Percentiles rank a stretch among this genome's conserved stretches.
Evolutionary conservation across 2,888 invertebrate species (phyloP).

Genomic region (Adineta ricciae): DNA sequence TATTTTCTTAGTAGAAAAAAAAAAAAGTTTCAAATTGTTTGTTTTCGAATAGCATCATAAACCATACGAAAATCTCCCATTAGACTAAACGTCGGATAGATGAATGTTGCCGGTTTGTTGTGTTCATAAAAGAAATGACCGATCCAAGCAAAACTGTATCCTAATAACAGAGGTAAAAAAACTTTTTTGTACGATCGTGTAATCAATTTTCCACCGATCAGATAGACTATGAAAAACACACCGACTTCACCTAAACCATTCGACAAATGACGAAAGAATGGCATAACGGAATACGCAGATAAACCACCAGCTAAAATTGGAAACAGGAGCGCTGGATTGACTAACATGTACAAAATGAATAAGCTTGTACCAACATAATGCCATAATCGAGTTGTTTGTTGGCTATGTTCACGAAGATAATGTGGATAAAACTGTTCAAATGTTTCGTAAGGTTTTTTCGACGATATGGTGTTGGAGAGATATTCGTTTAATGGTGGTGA

Average conservation of each 20-base stretch:
- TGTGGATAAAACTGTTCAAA: neutral
- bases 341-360: neutral
- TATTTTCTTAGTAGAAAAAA: neutral
- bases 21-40: neutral
- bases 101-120: conserved; percentile 1
- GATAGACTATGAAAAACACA: neutral
- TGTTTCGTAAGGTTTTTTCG: neutral
- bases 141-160: conserved; percentile 15
- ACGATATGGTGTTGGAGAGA: neutral
- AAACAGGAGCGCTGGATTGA: neutral
- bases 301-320: neutral
- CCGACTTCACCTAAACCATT: neutral
- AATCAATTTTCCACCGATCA: neutral
- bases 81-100: neutral
- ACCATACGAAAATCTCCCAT: conserved; percentile 3
- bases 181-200: neutral
- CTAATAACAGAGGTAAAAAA: neutral
- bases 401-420: neutral
- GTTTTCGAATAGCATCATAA: neutral
- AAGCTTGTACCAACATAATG: conserved; percentile 11
- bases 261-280: neutral
- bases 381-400: neutral
- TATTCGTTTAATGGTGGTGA: neutral
- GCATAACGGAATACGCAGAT: neutral
- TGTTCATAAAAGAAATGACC: neutral